Evolutionary conservation across 2,113 vertebrate genomes (phyloP).

Genomic region (Cynoglossus semilaevis): DNA sequence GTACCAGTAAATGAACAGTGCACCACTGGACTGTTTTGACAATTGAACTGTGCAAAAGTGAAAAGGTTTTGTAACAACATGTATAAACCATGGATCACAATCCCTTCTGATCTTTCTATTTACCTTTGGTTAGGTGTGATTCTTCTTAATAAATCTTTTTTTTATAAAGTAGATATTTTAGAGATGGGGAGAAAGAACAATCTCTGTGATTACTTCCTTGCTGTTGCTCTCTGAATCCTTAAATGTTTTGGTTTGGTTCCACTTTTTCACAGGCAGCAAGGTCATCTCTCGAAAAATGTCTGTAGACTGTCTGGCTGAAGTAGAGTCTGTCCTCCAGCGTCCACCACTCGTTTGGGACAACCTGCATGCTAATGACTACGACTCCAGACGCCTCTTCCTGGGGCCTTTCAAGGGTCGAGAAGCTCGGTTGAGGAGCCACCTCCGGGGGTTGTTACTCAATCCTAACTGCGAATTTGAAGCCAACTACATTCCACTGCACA

Average conservation of each 20-base stretch:
- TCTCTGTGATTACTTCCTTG: neutral
- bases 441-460: slow-evolving; percentile 83
- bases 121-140: no score
- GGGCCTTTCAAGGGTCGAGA: slow-evolving; percentile 84
- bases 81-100: no score
- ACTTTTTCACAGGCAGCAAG: slow-evolving; percentile 74
- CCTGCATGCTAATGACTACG: slow-evolving; percentile 86
- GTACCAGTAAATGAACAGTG: no score
- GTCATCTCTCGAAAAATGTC: slow-evolving; percentile 84
- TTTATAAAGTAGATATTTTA: no score
- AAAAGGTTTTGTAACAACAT: no score
- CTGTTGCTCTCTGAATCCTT: neutral
- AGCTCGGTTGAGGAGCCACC: slow-evolving; percentile 65
- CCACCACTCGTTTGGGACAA: slow-evolving; percentile 85
- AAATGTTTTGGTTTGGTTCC: neutral
- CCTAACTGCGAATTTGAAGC: slow-evolving; percentile 90
- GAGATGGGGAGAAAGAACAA: no score
- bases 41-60: no score
- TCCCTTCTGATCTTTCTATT: no score
- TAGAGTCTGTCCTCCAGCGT: slow-evolving; percentile 77
- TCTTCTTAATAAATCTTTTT: no score
- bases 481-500: slow-evolving; percentile 85
- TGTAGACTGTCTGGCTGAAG: slow-evolving; percentile 74
- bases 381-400: slow-evolving; percentile 84
- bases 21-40: no score